Evolutionary conservation across 2,797 vertebrate genomes (phyloP).

Genomic region (Manis crassicaudata): DNA sequence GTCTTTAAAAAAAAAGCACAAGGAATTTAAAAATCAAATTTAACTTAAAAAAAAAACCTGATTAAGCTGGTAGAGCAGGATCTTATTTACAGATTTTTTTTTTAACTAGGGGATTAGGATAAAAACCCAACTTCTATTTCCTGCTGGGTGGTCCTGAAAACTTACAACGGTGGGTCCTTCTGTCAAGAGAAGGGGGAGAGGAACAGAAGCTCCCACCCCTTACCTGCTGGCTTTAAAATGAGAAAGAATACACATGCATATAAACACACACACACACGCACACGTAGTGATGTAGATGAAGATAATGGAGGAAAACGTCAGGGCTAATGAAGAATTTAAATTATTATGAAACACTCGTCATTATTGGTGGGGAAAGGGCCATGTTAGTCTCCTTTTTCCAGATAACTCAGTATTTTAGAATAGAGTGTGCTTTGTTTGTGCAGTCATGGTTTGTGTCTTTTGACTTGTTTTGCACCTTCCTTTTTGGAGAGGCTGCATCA

Average conservation of each 20-base stretch:
- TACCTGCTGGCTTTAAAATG: neutral
- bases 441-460: neutral
- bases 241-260: neutral
- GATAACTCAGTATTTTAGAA: neutral
- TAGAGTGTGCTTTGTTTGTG: neutral
- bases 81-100: constrained; percentile 35
- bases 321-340: constrained; percentile 5
- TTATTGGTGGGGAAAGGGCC: neutral
- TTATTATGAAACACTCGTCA: neutral
- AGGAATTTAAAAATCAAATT: constrained; percentile 64
- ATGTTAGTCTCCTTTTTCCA: neutral
- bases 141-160: constrained; percentile 44
- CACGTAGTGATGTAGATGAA: neutral
- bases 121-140: constrained; percentile 22
- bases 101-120: constrained; percentile 10
- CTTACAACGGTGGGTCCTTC: neutral
- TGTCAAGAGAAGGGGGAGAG: neutral
- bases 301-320: neutral
- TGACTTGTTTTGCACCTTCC: neutral
- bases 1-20: neutral
- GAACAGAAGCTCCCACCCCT: neutral
- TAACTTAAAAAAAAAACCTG: constrained; percentile 41
- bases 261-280: neutral
- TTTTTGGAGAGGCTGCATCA: neutral
- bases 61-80: constrained; percentile 26